Base-by-base conservation (phyloP, 2,797 vertebrate genomes). In the Typhlichthys eigenmanni region DNA sequence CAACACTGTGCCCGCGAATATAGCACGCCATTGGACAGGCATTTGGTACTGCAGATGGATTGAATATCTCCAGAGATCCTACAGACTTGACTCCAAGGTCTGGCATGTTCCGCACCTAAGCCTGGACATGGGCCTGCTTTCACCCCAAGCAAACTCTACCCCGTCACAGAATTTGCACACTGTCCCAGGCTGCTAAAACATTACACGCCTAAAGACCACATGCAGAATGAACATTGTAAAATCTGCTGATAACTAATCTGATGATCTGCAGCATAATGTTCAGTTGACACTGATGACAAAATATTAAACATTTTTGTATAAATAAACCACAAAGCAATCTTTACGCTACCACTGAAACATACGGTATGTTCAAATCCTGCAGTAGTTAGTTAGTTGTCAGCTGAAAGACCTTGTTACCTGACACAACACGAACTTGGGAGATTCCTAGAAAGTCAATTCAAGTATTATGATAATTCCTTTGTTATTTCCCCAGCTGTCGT, bases 31-130 rank as follows among this genome's bases (percentile, higher is more conserved):
- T 38, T 38, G 9, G 38, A 38, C 38, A 86, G 84, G 80, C 78
- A 79, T 78, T 82, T 72, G 73, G 72, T 86, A 79, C 69, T 83
- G 84, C 82, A 77, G 71, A 38, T 9, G 81, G 85, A 88, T 91
- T 86, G 90, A 90, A 90, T 84, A 86, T 90, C 91, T 88, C 87
- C 66, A 60, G 69, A 63, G 75, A 63, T 83, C 9, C 38, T 38
- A 38, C 38, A 38, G 38, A 38, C 9, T 24, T 24, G 24, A 24
- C 24, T 57, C 85, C 82, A 85, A 66, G 83, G 76, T 79, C 71
- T 61, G 77, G 68, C 72, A 72, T 67, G 66, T 75, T 69, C 60
- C 76, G 66, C 74, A 71, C 66, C 68, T 75, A 71, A 77, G 80
- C 75, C 79, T 75, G 74, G 72, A 64, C 67, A 85, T 83, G 75